phyloP scores from a whole-genome alignment of 2,113 vertebrate genomes.

The Galeopterus variegatus region DNA sequence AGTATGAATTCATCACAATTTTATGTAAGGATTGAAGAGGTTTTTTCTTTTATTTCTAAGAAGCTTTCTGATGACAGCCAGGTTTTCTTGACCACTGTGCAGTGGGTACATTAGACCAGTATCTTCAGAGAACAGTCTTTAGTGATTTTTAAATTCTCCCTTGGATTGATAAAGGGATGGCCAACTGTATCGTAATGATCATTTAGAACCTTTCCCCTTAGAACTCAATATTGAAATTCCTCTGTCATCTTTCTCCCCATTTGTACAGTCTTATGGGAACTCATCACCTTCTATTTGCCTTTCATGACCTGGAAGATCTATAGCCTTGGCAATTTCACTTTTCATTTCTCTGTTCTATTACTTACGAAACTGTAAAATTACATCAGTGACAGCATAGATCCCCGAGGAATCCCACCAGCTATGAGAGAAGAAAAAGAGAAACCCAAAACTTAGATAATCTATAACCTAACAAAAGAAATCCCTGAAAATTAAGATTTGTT shows the following conservation, averaged over 20 bases:
- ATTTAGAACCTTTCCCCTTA: neutral
- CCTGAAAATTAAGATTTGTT: constrained; percentile 66
- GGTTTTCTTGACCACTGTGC: neutral
- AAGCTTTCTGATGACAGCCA: constrained; percentile 12
- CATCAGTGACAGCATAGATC: constrained; percentile 34
- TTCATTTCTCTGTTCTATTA: constrained; percentile 71
- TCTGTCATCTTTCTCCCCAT: neutral
- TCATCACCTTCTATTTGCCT: constrained; percentile 47
- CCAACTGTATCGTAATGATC: neutral
- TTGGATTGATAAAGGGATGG: neutral
- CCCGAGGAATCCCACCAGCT: constrained; percentile 36
- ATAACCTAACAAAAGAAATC: constrained; percentile 59
- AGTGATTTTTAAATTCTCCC: neutral
- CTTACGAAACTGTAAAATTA: constrained; percentile 66
- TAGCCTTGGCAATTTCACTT: constrained; percentile 60
- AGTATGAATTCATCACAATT: constrained; percentile 38
- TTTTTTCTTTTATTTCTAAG: constrained; percentile 15
- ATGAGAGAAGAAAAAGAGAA: constrained; percentile 52
- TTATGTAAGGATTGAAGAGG: neutral
- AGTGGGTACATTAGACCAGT: neutral
- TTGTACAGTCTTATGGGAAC: neutral
- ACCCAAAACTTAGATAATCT: constrained; percentile 52
- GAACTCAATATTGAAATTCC: neutral
- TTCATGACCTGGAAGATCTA: constrained; percentile 65
- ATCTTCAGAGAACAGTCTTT: neutral